Evolutionary conservation across 2,888 invertebrate genomes (phyloP).

Genomic region (Agelastica alni): DNA sequence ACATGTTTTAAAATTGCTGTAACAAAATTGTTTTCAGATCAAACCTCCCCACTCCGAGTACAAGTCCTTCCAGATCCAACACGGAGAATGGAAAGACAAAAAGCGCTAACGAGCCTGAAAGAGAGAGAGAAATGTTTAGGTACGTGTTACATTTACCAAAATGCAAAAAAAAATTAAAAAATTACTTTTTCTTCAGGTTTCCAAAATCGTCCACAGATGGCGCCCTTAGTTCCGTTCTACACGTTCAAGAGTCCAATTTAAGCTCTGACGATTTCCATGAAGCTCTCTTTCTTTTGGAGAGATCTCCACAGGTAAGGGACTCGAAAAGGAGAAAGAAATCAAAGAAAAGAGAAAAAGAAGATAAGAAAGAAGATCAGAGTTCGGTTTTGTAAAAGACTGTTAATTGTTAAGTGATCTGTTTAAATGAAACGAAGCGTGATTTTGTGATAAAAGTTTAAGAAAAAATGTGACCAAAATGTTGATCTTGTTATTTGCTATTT

Average conservation of each 20-base stretch:
- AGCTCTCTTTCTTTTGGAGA: slow-evolving; percentile 60
- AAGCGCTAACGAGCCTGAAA: slow-evolving; percentile 60
- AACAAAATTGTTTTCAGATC: slow-evolving; percentile 41
- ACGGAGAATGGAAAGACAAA: slow-evolving; percentile 55
- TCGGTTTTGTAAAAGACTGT: slow-evolving; percentile 57
- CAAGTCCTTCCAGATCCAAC: slow-evolving; percentile 46
- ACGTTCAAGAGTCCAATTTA: slow-evolving; percentile 62
- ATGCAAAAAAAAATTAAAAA: neutral
- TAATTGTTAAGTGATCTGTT: slow-evolving; percentile 44
- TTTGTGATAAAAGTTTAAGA: slow-evolving; percentile 44
- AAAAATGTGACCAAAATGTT: slow-evolving; percentile 33
- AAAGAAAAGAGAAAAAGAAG: slow-evolving; percentile 57
- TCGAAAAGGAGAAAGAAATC: slow-evolving; percentile 58
- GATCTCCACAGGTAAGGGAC: slow-evolving; percentile 59
- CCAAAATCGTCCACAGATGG: slow-evolving; percentile 64
- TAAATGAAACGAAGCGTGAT: slow-evolving; percentile 42
- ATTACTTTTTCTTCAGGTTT: slow-evolving; percentile 49
- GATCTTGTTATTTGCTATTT: slow-evolving; percentile 9
- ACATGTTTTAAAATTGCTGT: no score
- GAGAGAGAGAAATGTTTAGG: slow-evolving; percentile 59
- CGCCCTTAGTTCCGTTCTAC: slow-evolving; percentile 62
- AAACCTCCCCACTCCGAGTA: slow-evolving; percentile 47
- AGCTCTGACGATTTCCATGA: slow-evolving; percentile 65
- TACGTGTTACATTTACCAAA: slow-evolving; percentile 32
- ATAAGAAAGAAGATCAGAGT: slow-evolving; percentile 57